These are phyloP conservation scores for Calliopsis andreniformis DNA, from an alignment of 1,140 invertebrate species.

Conservation along the genomic window DNA sequence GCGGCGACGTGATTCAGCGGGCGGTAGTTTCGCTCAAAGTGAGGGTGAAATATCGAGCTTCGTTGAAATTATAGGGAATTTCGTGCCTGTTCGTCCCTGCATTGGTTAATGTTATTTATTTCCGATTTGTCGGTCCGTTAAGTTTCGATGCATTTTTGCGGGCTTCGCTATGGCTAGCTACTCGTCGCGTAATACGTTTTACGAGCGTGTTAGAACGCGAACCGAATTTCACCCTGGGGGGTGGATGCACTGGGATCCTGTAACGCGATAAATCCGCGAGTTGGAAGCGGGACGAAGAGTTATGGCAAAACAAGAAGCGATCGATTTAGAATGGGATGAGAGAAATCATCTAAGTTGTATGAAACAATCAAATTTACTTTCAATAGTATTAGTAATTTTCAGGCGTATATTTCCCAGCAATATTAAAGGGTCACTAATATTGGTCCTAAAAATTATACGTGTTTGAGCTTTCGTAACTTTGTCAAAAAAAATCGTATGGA, in stretches of 20 bases:
- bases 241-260: too few relatives aligned
- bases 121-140: background rate
- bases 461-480: too few relatives aligned
- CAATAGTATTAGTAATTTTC: too few relatives aligned
- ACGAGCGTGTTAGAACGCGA: constrained; percentile 2
- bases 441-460: too few relatives aligned
- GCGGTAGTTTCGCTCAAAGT: too few relatives aligned
- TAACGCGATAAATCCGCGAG: background rate
- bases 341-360: too few relatives aligned
- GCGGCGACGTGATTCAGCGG: too few relatives aligned
- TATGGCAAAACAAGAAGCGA: background rate
- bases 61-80: background rate
- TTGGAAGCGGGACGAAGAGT: background rate
- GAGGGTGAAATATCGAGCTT: too few relatives aligned
- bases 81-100: background rate
- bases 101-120: background rate
- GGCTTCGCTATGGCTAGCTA: background rate
- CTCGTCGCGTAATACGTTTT: constrained; percentile 15
- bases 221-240: constrained; percentile 5
- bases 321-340: background rate
- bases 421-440: too few relatives aligned
- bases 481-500: too few relatives aligned
- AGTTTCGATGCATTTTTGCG: constrained; percentile 6
- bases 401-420: too few relatives aligned
- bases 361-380: too few relatives aligned